phyloP scores from a whole-genome alignment of 2,888 invertebrate genomes.

The Chrysotoxum bicinctum region DNA sequence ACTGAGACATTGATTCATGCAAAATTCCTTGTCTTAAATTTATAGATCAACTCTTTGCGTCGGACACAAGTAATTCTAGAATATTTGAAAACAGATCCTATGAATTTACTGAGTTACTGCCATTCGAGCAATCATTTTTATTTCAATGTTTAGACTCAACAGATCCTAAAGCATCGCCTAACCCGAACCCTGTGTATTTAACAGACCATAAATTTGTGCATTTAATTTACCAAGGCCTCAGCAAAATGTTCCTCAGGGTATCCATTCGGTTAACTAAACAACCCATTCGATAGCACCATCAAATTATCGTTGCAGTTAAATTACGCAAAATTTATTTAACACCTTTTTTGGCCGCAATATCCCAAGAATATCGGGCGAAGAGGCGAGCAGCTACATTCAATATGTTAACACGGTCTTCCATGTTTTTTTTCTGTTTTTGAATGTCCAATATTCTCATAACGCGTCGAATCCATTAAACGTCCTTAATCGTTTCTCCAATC shows the following conservation, averaged over 20 bases:
- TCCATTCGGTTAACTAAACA: slow-evolving; percentile 73
- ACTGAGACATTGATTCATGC: no score
- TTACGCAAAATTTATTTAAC: slow-evolving; percentile 77
- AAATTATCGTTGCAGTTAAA: slow-evolving; percentile 73
- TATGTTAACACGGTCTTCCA: slow-evolving; percentile 55
- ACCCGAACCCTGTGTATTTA: slow-evolving; percentile 64
- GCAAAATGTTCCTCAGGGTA: slow-evolving; percentile 50
- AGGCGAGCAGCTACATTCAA: neutral
- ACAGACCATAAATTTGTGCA: slow-evolving; percentile 64
- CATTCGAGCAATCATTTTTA: neutral
- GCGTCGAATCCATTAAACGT: slow-evolving; percentile 72
- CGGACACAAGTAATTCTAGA: no score
- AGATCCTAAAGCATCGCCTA: slow-evolving; percentile 22
- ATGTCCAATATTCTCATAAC: slow-evolving; percentile 65
- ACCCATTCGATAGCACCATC: slow-evolving; percentile 73
- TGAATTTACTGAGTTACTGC: neutral
- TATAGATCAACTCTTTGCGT: neutral
- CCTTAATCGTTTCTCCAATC: slow-evolving; percentile 70
- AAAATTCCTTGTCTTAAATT: no score
- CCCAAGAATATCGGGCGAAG: neutral
- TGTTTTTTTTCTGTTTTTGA: slow-evolving; percentile 45
- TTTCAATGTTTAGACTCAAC: slow-evolving; percentile 24
- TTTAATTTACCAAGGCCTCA: slow-evolving; percentile 48
- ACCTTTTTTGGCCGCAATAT: slow-evolving; percentile 74
- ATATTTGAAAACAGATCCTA: neutral